phyloP scores from a whole-genome alignment of 2,888 invertebrate species.

The Stenurella melanura region DNA sequence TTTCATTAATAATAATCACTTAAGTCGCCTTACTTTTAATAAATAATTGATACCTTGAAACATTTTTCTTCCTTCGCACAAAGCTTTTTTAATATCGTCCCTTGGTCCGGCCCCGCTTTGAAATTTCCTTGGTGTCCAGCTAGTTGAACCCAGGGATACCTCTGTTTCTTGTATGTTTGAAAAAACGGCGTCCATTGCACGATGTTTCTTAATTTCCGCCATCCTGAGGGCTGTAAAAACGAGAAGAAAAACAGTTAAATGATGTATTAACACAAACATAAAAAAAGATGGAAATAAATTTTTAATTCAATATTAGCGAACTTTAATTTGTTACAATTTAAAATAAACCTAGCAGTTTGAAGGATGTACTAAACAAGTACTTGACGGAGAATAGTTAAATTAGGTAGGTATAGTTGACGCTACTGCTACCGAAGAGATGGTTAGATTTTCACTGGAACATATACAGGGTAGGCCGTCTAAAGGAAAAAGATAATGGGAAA shows the following conservation, averaged over 20 bases:
- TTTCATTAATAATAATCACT: background rate
- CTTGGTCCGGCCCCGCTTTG: constrained; percentile 93
- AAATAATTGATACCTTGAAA: constrained; percentile 77
- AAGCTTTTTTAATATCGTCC: constrained; percentile 94
- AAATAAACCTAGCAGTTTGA: background rate
- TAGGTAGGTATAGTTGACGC: too few species aligned
- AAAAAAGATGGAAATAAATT: background rate
- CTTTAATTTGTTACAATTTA: constrained; percentile 9
- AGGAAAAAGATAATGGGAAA: too few species aligned
- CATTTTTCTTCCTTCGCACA: constrained; percentile 93
- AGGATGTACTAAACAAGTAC: too few species aligned
- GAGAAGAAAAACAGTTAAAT: background rate
- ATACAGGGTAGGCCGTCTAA: too few species aligned
- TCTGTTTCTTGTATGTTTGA: constrained; percentile 95
- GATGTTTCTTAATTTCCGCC: constrained; percentile 94
- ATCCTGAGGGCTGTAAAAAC: constrained; percentile 88
- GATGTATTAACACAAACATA: background rate
- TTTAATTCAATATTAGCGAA: background rate
- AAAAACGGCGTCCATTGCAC: constrained; percentile 98
- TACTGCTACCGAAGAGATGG: too few species aligned
- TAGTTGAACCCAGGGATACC: constrained; percentile 97
- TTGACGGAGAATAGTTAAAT: too few species aligned
- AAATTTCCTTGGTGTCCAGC: constrained; percentile 98
- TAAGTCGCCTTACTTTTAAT: background rate
- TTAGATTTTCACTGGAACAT: too few species aligned